Percentiles rank a stretch among this genome's conserved stretches.
Evolutionary conservation across 2,888 invertebrate genomes (phyloP).

Genomic region (Drosophila aldrichi): DNA sequence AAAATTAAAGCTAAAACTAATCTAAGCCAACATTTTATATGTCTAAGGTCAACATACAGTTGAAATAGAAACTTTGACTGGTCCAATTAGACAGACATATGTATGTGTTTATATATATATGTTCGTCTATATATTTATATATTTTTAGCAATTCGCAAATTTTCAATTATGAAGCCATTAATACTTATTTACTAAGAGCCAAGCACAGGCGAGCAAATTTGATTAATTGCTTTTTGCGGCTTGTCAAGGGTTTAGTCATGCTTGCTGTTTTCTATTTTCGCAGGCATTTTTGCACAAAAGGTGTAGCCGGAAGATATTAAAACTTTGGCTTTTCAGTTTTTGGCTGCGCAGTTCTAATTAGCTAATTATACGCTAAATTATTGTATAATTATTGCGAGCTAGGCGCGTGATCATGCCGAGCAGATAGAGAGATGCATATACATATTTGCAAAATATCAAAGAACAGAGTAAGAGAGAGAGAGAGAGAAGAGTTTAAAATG

Average conservation of each 20-base stretch:
- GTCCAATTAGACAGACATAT: conserved; percentile 22
- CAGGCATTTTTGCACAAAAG: conserved; percentile 77
- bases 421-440: conserved; percentile 50
- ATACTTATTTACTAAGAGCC: conserved; percentile 73
- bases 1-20: background rate
- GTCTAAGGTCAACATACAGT: conserved; percentile 7
- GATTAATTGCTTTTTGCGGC: conserved; percentile 74
- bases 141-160: conserved; percentile 31
- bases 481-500: background rate
- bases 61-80: conserved; percentile 1
- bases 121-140: background rate
- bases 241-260: conserved; percentile 68
- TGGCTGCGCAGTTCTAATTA: conserved; percentile 78
- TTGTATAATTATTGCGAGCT: conserved; percentile 79
- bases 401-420: conserved; percentile 58
- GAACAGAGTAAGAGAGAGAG: background rate
- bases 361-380: conserved; percentile 82
- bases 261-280: conserved; percentile 78
- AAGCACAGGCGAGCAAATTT: conserved; percentile 52
- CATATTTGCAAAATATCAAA: conserved; percentile 37
- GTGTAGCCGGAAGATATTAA: conserved; percentile 81
- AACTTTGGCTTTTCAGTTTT: conserved; percentile 54
- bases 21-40: background rate
- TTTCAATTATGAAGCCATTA: conserved; percentile 82
- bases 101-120: background rate